Evolutionary conservation across 2,888 invertebrate genomes (phyloP), one percentile per base, ranked within the genome.

Genomic region (Tipula helvola): DNA sequence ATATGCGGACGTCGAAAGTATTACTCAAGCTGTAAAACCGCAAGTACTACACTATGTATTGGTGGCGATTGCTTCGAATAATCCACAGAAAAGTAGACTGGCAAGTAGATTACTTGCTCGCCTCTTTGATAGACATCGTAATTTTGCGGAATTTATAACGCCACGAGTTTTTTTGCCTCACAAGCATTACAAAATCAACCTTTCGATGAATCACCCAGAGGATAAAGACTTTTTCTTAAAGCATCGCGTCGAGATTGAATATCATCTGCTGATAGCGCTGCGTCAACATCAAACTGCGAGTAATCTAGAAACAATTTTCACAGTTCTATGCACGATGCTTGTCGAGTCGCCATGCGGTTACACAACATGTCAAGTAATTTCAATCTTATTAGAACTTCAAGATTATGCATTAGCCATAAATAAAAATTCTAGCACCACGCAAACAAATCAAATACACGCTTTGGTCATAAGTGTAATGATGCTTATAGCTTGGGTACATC

Each of bases 271-370:
- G 13, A 90, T 89, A n/a, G 92, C 93, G 7, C 89, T 93, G 1
- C 89, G 91, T 83, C 90, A 90, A 84, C 94, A 94, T 16, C 88
- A 89, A 0, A 91, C 90, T 5, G 90, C 91, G 57, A 90, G 92
- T 16, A 93, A 93, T 88, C 88, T 94, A 41, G 93, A 93, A 88
- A 91, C 92, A 4, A 90, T 93, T 0, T 94, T 93, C 88, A 91
- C 92, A 47, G 92, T 93, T 0, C 90, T 94, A n/a, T 93, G 93
- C 86, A 89, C 93, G 84, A 90, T 93, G 1, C 91, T 93, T 0
- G 90, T 93, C 10, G 94, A 94, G 89, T 92, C 94, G 13, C 94
- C 95, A 0, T 94, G 94, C 87, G 93, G 94, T 0, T 92, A 93
- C 88, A 93, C 93, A 0, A 94, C 94, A 0, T 93, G 94, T 0